Base-by-base conservation (phyloP, 2,888 invertebrate species). In the Chaetoderma sp. region DNA sequence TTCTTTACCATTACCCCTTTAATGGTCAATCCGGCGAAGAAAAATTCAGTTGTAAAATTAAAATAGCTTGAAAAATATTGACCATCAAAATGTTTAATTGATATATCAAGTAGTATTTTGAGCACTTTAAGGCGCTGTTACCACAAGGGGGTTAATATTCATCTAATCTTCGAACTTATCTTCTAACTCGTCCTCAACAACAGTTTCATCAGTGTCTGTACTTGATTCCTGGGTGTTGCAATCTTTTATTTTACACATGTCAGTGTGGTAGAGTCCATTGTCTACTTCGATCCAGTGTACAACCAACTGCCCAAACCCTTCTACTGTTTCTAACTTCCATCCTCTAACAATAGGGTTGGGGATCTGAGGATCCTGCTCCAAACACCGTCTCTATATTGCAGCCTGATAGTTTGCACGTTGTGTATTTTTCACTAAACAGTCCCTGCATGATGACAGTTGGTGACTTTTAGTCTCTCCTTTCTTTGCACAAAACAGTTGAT, bases 341-440 rank as follows among this genome's bases (percentile, higher is more conserved):
- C 67, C 63, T 23, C 28, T 27, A 13, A 45, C 67, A 39, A 45
- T 32, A 28, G 66, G 69, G 27, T 16, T 55, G 25, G 66, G 63
- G n/a, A 61, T 28, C 3, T 36, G 42, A 13, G 63, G 63, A 23
- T 60, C 23, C 3, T 23, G 6, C 27, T 57, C 65, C 2, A 63
- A 50, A 62, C 49, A 30, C 21, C 59, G 21, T 16, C 60, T 33
- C 71, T 65, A 70, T 42, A 72, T 67, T 8, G 60, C 71, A n/a
- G 64, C 58, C 49, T 72, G 72, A 45, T 72, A 72, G 60, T 72
- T 72, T 4, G 71, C 71, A 16, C 72, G 32, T 13, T 21, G 27
- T 6, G 44, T 32, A 33, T 70, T 70, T 36, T 62, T 42, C 16
- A 21, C 13, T 27, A 69, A 36, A 21, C 58, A 32, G 33, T 62